Percentiles rank a stretch among this genome's conserved stretches.
Evolutionary conservation across 1,140 invertebrate species (phyloP).

Genomic region (Cyphomyrmex costatus): DNA sequence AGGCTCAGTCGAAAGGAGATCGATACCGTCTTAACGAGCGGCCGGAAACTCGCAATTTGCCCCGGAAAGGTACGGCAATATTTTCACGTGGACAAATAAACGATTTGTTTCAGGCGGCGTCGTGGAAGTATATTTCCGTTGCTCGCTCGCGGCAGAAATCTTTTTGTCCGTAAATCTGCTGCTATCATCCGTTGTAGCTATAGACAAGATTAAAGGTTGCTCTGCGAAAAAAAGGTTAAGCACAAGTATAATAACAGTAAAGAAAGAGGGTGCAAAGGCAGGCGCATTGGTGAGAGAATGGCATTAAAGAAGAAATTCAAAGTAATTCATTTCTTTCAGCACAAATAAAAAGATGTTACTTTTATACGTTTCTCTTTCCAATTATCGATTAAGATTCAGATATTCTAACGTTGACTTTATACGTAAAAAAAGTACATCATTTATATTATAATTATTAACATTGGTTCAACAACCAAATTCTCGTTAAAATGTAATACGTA

Average conservation of each 20-base stretch:
- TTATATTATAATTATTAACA: background rate
- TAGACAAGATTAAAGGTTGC: conserved; percentile 50
- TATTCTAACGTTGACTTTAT: background rate
- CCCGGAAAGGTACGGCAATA: conserved; percentile 56
- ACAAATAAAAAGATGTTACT: background rate
- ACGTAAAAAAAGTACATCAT: background rate
- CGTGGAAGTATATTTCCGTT: conserved; percentile 61
- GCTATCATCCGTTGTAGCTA: conserved; percentile 48
- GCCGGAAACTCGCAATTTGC: conserved; percentile 63
- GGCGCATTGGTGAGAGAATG: background rate
- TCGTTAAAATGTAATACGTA: no score
- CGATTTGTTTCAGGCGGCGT: conserved; percentile 58
- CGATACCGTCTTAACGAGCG: conserved; percentile 54
- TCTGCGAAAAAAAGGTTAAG: background rate
- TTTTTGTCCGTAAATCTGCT: conserved; percentile 54
- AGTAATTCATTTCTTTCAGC: background rate
- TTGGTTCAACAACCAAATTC: no score
- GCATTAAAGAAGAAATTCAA: conserved; percentile 19
- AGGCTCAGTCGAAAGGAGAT: conserved; percentile 20
- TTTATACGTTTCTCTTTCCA: background rate
- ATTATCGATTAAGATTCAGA: background rate
- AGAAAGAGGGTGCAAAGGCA: background rate
- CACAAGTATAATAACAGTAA: background rate
- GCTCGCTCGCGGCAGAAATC: conserved; percentile 56
- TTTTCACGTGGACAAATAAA: conserved; percentile 63